Conservation (phyloP, 2,113 vertebrate species). For the Corapipo altera region DNA sequence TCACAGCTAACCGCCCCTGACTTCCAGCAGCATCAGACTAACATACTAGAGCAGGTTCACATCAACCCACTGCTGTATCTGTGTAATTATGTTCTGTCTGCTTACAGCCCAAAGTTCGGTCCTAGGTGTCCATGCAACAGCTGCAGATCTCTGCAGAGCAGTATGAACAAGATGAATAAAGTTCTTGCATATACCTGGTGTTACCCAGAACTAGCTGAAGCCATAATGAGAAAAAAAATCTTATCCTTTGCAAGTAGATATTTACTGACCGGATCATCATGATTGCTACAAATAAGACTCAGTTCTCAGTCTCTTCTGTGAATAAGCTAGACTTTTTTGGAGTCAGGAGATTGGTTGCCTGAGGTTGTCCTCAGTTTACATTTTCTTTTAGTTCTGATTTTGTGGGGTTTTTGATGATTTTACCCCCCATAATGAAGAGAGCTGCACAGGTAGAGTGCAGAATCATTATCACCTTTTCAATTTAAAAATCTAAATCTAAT, state of each 20-base stretch:
- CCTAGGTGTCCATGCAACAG: neutral
- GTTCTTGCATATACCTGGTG: neutral
- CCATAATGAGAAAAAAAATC: neutral
- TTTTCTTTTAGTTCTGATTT: neutral
- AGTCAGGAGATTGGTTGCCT: neutral
- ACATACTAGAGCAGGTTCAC: neutral
- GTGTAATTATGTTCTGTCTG: neutral
- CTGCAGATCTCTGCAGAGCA: neutral
- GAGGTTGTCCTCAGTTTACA: neutral
- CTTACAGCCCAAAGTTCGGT: neutral
- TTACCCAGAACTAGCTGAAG: neutral
- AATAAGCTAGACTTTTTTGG: neutral
- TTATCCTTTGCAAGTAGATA: neutral
- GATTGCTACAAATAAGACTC: neutral
- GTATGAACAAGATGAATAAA: neutral
- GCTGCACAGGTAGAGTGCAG: neutral
- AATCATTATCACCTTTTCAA: neutral
- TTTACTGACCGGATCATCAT: neutral
- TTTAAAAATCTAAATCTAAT: neutral
- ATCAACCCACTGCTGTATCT: neutral
- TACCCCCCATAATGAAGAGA: neutral
- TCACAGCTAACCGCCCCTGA: neutral
- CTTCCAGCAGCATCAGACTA: neutral
- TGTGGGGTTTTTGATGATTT: neutral
- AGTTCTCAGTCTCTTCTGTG: neutral